Evolutionary conservation across 2,888 invertebrate species (phyloP).

Genomic region (Agrotis clavis): DNA sequence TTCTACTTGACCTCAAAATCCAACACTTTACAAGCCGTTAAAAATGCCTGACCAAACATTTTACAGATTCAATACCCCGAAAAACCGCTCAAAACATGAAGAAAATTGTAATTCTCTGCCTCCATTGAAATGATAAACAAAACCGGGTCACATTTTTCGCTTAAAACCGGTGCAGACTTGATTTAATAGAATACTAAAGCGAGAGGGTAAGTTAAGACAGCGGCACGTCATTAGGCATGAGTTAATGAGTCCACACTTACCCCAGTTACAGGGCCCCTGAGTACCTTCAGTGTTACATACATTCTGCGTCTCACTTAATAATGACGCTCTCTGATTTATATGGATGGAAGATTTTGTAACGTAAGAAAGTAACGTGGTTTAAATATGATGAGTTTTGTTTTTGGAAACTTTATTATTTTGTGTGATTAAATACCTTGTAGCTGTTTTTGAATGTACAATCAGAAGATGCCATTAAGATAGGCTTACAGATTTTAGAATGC

Average conservation of each 20-base stretch:
- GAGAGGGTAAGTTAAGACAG: conserved; percentile 70
- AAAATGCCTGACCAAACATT: neutral
- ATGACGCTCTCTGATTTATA: conserved; percentile 44
- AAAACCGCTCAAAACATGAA: conserved; percentile 5
- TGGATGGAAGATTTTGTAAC: conserved; percentile 13
- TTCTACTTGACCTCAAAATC: too few relatives aligned
- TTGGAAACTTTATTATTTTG: neutral
- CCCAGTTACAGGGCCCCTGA: conserved; percentile 61
- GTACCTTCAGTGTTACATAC: conserved; percentile 53
- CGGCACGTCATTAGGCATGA: conserved; percentile 79
- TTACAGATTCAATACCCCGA: neutral
- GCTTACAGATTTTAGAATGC: too few relatives aligned
- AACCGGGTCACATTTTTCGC: conserved; percentile 55
- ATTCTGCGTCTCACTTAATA: conserved; percentile 58
- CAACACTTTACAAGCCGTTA: too few relatives aligned
- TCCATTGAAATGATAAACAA: conserved; percentile 39
- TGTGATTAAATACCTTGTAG: too few relatives aligned
- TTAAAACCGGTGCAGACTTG: conserved; percentile 60
- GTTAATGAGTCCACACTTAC: conserved; percentile 78
- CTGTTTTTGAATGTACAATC: too few relatives aligned
- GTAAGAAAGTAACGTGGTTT: neutral
- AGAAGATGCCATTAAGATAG: too few relatives aligned
- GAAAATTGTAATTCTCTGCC: conserved; percentile 29
- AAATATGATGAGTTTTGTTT: neutral
- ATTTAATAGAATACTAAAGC: conserved; percentile 76